Evolutionary conservation across 2,113 vertebrate species (phyloP), one percentile per base, ranked within the genome.

Genomic region (Athene cunicularia): DNA sequence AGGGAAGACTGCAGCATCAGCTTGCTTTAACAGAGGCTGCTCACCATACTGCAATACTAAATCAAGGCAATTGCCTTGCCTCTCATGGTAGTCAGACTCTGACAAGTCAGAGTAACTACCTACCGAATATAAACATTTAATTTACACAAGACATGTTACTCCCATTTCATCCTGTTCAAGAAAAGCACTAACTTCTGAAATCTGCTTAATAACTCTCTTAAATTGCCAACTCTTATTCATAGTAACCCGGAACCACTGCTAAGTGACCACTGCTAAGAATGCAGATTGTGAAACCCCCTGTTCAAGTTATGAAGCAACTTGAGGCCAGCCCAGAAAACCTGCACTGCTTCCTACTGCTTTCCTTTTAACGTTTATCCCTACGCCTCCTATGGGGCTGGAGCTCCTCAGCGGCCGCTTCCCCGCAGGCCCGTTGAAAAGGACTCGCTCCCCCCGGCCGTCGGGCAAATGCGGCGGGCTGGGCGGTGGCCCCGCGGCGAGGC

Each of bases 261-360:
- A 37, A 37, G 7, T 1, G 23, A 22, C 17, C 24, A 6, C 35
- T 10, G 39, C 39, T 3, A 21, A 8, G 33, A 59, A 27, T 0
- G 10, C 56, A 9, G 43, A 3, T 6, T 2, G 45, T 1, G 6
- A 62, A 19, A 3, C 37, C 1, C 6, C 24, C 17, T 5, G 32
- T 7, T 26, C 30, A 7, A 17, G 20, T n/a, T 14, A 18, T 0
- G 2, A 16, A 32, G 39, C 49, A 1, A 28, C 39, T 17, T 9
- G 16, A 12, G 50, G n/a, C n/a, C 75, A 8, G 52, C 62, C 32
- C 12, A 0, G 15, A 71, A 32, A 20, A 5, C 14, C 79, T 9
- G 2, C 60, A 0, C n/a, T 4, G 50, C 35, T 45, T 35, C 49
- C 59, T 6, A 7, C 39, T 21, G 8, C 1, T 6, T 33, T 9